Evolutionary conservation across 2,113 vertebrate genomes (phyloP).

Genomic region (Echinops telfairi): DNA sequence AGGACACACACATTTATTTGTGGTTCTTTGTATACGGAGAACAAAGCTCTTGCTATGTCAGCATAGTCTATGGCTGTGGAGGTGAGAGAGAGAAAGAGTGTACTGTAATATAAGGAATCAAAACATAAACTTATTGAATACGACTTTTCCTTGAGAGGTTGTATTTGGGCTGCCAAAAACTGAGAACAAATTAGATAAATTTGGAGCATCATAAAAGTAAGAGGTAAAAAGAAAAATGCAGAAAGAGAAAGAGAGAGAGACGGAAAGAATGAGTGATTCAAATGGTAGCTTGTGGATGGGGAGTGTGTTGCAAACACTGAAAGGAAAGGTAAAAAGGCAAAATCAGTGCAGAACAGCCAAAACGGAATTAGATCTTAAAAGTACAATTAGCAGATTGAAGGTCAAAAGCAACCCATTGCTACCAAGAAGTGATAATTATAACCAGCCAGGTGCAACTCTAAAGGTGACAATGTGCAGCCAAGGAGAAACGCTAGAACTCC

Average conservation of each 20-base stretch:
- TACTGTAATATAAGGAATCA: constrained; percentile 32
- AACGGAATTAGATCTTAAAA: constrained; percentile 71
- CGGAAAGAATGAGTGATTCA: constrained; percentile 43
- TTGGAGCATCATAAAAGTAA: constrained; percentile 18
- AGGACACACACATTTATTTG: neutral
- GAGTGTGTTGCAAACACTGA: constrained; percentile 58
- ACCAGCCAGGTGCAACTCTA: constrained; percentile 59
- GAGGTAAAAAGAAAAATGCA: neutral
- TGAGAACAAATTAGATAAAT: constrained; percentile 13
- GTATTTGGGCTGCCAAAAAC: constrained; percentile 46
- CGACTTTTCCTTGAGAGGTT: constrained; percentile 66
- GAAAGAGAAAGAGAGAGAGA: neutral
- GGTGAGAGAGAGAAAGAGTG: constrained; percentile 32
- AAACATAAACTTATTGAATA: constrained; percentile 65
- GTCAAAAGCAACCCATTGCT: constrained; percentile 49
- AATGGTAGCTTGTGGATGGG: neutral
- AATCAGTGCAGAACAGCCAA: neutral
- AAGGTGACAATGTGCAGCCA: constrained; percentile 44
- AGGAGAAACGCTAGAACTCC: constrained; percentile 42
- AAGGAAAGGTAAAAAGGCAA: constrained; percentile 58
- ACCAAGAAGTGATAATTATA: constrained; percentile 66
- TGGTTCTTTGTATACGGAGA: constrained; percentile 29
- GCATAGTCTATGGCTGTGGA: neutral
- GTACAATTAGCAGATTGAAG: constrained; percentile 63
- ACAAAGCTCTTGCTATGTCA: constrained; percentile 69